Evolutionary conservation across 2,113 vertebrate genomes (phyloP), one percentile per base, ranked within the genome.

Genomic region (Daphoenositta chrysoptera): DNA sequence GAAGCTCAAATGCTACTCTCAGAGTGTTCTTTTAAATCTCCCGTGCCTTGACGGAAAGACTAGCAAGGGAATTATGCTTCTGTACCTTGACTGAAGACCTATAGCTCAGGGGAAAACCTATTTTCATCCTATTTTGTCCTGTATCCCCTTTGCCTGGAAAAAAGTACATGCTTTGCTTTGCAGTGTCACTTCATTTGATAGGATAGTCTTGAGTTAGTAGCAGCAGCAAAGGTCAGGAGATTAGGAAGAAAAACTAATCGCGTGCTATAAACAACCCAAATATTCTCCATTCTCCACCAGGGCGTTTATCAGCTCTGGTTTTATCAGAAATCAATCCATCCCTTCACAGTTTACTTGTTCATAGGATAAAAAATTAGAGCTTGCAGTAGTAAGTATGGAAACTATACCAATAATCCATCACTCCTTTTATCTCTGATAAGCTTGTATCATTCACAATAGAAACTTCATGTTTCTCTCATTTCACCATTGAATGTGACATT

Each of bases 381-480:
- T 97, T 95, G 58, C 64, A 89, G 93, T 92, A 94, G 89, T 97
- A 98, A 97, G 97, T 96, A 97, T 33, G 57, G 58, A 69, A 83
- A 79, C 9, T 20, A 82, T 78, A 82, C 56, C 89, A 90, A 85
- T 96, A 96, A 96, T 96, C 97, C 93, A 94, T 92, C 40, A 19
- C 37, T 83, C 37, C 42, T 94, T 97, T 97, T 94, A 95, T 97
- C 95, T 93, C 69, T 92, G 75, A 73, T 95, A 86, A 93, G 72
- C 45, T 81, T 71, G 68, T 53, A 85, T 87, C 95, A 97, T 95
- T 96, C 93, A 94, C 50, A 21, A 76, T 18, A 10, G 51, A 94
- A 93, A 57, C 18, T 68, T 68, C 71, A 69, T 57, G 17, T 79
- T 61, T 87, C 83, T 95, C 58, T 87, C 56, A 93, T 95, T 96